Percentiles rank a stretch among this genome's conserved stretches.
Conservation (phyloP, 2,797 vertebrate species). For the Gymnoscopelus braueri region DNA sequence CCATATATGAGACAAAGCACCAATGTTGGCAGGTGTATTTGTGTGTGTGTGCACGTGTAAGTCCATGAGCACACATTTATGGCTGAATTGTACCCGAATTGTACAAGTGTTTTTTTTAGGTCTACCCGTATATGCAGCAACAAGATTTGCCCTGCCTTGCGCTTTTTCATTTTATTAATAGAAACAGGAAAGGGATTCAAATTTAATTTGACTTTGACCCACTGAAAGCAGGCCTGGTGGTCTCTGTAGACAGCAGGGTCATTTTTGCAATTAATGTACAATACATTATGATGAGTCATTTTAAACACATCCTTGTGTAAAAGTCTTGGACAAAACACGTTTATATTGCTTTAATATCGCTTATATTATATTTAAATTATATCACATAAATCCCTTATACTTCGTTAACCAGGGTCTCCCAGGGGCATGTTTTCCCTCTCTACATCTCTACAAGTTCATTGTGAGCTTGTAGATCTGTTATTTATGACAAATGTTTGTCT, state of each 20-base stretch:
- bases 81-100: constrained; percentile 53
- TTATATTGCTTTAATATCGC: constrained; percentile 8
- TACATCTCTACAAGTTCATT: too few relatives aligned
- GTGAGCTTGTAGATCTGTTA: too few relatives aligned
- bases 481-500: too few relatives aligned
- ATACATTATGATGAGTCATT: constrained; percentile 17
- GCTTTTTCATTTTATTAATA: constrained; percentile 41
- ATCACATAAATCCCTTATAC: too few relatives aligned
- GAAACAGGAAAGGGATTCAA: constrained; percentile 6
- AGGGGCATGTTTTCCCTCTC: too few relatives aligned
- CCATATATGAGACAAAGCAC: constrained; percentile 77
- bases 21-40: constrained; percentile 26
- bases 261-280: background rate
- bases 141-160: constrained; percentile 64
- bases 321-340: constrained; percentile 10
- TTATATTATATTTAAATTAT: too few relatives aligned
- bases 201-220: constrained; percentile 19
- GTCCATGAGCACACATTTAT: constrained; percentile 28
- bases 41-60: background rate
- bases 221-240: constrained; percentile 16
- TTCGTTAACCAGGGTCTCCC: too few relatives aligned
- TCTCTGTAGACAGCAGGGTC: constrained; percentile 9
- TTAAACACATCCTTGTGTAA: too few relatives aligned
- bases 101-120: too few relatives aligned
- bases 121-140: constrained; percentile 77